These are phyloP conservation scores for Trichoplusia ni DNA, from an alignment of 1,140 invertebrate species.

Conservation along the genomic window DNA sequence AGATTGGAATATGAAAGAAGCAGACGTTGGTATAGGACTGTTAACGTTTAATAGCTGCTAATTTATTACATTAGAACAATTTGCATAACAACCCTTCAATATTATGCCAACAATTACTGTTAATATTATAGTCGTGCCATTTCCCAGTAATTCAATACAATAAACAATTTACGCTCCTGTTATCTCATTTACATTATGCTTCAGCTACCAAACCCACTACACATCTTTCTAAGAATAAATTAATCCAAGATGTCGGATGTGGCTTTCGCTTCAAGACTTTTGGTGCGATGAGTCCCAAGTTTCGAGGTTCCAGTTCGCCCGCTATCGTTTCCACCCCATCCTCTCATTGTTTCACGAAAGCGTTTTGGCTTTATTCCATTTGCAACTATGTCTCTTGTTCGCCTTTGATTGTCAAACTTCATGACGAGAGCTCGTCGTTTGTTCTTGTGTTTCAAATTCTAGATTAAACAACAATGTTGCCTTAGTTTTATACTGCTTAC, in stretches of 20 bases:
- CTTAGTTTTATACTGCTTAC: too few species aligned
- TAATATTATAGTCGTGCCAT: too few species aligned
- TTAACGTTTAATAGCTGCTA: too few species aligned
- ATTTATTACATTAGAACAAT: too few species aligned
- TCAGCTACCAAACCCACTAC: neutral
- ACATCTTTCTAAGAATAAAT: constrained; percentile 22
- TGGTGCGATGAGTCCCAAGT: neutral
- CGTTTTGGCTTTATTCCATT: constrained; percentile 9
- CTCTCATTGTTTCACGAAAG: neutral
- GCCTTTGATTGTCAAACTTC: constrained; percentile 1
- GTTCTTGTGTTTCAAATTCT: neutral
- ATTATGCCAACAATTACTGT: too few species aligned
- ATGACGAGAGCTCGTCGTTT: neutral
- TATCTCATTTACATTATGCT: constrained; percentile 1
- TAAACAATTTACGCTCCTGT: neutral
- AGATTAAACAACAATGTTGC: too few species aligned
- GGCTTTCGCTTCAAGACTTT: neutral
- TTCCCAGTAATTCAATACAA: too few species aligned
- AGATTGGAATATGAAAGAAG: too few species aligned
- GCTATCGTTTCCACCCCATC: neutral
- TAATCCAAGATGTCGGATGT: constrained; percentile 27
- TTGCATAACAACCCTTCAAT: too few species aligned
- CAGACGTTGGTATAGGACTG: too few species aligned
- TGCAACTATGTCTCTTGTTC: constrained; percentile 8
- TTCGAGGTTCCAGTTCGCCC: neutral